Evolutionary conservation across 2,113 vertebrate species (phyloP).

Genomic region (Scopus umbretta): DNA sequence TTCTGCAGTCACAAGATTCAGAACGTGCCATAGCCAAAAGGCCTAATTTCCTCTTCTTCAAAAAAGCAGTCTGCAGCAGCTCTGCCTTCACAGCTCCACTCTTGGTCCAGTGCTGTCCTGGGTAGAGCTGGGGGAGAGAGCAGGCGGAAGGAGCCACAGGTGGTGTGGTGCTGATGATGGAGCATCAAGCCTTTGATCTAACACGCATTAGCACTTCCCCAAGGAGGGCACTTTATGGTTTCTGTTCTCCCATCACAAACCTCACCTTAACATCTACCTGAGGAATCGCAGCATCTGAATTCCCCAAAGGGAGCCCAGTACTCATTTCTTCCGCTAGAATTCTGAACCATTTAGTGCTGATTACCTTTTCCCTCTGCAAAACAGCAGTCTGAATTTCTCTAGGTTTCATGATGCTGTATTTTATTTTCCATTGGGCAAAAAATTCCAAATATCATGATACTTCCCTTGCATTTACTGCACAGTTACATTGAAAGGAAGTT

Average conservation of each 20-base stretch:
- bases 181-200: neutral
- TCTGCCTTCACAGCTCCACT: neutral
- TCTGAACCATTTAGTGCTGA: neutral
- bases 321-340: neutral
- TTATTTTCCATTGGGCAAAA: neutral
- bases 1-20: neutral
- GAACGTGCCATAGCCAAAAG: neutral
- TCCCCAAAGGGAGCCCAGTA: neutral
- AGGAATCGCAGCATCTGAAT: neutral
- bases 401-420: neutral
- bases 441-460: neutral
- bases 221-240: neutral
- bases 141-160: neutral
- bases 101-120: neutral
- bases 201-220: neutral
- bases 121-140: neutral
- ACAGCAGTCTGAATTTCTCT: neutral
- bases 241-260: neutral
- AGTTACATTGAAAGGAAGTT: neutral
- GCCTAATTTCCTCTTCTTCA: rapidly evolving
- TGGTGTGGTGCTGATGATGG: neutral
- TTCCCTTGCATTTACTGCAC: neutral
- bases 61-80: neutral
- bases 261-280: neutral
- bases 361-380: neutral